Conservation (phyloP, 2,113 vertebrate genomes). For the Puma concolor region DNA sequence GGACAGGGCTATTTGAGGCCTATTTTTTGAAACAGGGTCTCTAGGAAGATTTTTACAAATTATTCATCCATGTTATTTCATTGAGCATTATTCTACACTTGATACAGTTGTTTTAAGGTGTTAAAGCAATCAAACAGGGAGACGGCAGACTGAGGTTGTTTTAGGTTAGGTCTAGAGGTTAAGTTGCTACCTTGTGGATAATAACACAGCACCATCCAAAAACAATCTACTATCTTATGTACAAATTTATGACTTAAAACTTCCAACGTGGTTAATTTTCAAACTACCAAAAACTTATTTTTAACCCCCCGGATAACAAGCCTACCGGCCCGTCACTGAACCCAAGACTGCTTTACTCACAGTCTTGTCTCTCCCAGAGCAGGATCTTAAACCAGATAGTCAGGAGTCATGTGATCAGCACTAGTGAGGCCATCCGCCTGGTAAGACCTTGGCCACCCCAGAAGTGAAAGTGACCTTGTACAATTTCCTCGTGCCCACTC, state of each 20-base stretch:
- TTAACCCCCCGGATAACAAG: not conserved
- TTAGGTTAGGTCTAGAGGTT: not conserved
- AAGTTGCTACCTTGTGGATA: slow-evolving; percentile 50
- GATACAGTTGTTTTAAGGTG: too few relatives aligned
- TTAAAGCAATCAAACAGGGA: not conserved
- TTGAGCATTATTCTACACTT: not conserved
- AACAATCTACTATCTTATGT: not conserved
- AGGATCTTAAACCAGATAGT: not conserved
- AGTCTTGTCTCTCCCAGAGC: not conserved
- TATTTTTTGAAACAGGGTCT: not conserved
- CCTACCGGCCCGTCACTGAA: not conserved
- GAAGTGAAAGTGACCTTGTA: not conserved
- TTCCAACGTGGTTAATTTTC: not conserved
- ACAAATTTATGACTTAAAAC: not conserved
- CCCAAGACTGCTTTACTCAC: not conserved
- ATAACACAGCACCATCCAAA: not conserved
- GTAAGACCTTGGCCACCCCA: not conserved
- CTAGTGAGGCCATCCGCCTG: not conserved
- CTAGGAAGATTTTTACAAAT: not conserved
- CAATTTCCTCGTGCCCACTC: rapidly evolving
- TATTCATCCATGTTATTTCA: not conserved
- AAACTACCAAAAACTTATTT: not conserved
- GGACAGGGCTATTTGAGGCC: not conserved
- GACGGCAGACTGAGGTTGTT: not conserved
- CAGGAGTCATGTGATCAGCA: not conserved